These are phyloP conservation scores for Glossophaga mutica DNA, from an alignment of 2,797 vertebrate genomes.

Conservation along the genomic window DNA sequence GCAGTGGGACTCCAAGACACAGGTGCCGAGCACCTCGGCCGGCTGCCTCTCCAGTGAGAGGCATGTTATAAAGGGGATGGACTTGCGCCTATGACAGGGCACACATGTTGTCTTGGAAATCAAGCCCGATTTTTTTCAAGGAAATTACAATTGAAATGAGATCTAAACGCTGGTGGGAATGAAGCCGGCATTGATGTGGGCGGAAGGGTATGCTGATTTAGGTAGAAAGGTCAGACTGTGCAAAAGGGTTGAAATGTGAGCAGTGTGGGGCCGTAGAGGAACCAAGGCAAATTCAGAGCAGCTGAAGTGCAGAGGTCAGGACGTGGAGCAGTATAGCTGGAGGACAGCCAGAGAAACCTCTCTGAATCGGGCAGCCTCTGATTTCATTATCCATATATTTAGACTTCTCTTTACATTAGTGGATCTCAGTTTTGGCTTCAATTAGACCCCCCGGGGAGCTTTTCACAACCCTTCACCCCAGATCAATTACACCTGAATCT, in stretches of 20 bases:
- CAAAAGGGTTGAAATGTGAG: not conserved
- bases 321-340: accelerated
- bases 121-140: not conserved
- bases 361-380: not conserved
- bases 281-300: not conserved
- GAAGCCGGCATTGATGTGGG: not conserved
- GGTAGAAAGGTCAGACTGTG: not conserved
- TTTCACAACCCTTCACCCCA: not conserved
- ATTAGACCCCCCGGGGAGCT: not conserved
- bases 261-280: not conserved
- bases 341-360: not conserved
- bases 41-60: not conserved
- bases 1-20: not conserved
- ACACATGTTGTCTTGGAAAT: not conserved
- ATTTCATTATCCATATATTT: not conserved
- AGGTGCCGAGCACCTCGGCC: not conserved
- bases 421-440: not conserved
- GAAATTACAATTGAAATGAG: not conserved
- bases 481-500: not conserved
- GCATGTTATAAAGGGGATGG: not conserved
- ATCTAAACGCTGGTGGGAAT: not conserved
- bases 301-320: not conserved
- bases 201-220: not conserved
- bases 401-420: not conserved
- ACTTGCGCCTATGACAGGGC: not conserved